Conservation (phyloP, 2,797 vertebrate species). For the Phaenicophaeus curvirostris region DNA sequence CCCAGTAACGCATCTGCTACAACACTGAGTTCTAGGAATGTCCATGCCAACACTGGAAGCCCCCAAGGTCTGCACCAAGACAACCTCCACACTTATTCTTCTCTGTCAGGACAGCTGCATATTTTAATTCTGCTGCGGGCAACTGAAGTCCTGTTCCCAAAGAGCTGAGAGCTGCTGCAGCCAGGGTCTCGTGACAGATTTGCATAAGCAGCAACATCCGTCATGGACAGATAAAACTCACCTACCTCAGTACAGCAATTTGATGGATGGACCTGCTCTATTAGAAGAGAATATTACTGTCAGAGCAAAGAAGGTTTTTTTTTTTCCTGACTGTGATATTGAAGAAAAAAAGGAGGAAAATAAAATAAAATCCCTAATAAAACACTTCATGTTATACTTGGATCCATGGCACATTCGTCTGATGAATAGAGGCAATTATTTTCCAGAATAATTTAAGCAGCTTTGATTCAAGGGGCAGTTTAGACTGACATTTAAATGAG, state of each 20-base stretch:
- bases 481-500: background rate
- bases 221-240: background rate
- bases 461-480: conserved; percentile 40
- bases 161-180: background rate
- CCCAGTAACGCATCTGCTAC: accelerated
- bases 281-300: background rate
- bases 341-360: background rate
- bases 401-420: background rate
- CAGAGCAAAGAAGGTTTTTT: background rate
- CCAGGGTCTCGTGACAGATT: background rate
- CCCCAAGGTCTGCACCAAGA: background rate
- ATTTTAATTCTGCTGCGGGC: background rate
- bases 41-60: background rate
- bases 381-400: background rate
- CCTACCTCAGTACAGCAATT: background rate
- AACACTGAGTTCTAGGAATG: background rate
- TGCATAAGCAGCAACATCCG: background rate
- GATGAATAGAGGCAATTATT: conserved; percentile 25
- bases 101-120: background rate
- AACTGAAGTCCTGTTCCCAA: background rate
- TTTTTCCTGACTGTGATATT: background rate
- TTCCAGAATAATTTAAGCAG: conserved; percentile 9
- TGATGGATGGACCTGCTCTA: background rate
- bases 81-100: background rate
- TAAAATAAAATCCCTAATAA: background rate